Evolutionary conservation across 2,888 invertebrate genomes (phyloP).

Genomic region (Cremastinae sp.): DNA sequence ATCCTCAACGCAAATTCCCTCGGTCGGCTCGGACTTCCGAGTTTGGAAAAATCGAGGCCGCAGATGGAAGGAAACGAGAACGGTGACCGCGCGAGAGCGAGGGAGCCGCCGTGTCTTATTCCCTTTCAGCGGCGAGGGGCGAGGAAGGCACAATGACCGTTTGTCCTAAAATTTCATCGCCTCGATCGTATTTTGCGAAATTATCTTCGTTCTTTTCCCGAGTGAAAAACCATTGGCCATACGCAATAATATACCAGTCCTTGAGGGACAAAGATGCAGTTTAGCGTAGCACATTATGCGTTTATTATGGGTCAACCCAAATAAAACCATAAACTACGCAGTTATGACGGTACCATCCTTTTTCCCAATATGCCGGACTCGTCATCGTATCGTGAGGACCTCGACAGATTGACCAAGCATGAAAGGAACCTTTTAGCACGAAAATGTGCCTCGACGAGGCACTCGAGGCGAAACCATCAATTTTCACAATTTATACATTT

Average conservation of each 20-base stretch:
- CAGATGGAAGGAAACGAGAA: conserved; percentile 66
- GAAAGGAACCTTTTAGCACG: background rate
- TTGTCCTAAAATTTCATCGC: conserved; percentile 33
- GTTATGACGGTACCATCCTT: conserved; percentile 67
- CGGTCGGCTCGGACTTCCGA: conserved; percentile 62
- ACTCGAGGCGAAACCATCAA: too few relatives aligned
- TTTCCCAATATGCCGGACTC: conserved; percentile 66
- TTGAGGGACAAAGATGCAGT: conserved; percentile 76
- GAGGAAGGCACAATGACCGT: conserved; percentile 6
- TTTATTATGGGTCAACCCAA: conserved; percentile 70
- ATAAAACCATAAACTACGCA: conserved; percentile 77
- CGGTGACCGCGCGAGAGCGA: conserved; percentile 28
- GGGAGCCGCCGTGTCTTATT: conserved; percentile 1
- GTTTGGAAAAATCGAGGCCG: conserved; percentile 58
- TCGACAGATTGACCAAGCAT: conserved; percentile 42
- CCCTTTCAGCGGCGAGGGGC: too few relatives aligned
- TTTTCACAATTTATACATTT: too few relatives aligned
- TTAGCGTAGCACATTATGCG: conserved; percentile 72
- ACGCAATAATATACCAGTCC: conserved; percentile 74
- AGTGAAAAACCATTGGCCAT: conserved; percentile 36
- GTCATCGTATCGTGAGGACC: conserved; percentile 49
- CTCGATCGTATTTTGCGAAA: conserved; percentile 45
- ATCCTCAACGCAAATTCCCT: conserved; percentile 61
- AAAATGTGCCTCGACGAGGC: background rate
- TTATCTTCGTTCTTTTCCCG: conserved; percentile 36